Evolutionary conservation across 2,888 invertebrate genomes (phyloP), one percentile per base, ranked within the genome.

Genomic region (Drosophila paucipuncta): DNA sequence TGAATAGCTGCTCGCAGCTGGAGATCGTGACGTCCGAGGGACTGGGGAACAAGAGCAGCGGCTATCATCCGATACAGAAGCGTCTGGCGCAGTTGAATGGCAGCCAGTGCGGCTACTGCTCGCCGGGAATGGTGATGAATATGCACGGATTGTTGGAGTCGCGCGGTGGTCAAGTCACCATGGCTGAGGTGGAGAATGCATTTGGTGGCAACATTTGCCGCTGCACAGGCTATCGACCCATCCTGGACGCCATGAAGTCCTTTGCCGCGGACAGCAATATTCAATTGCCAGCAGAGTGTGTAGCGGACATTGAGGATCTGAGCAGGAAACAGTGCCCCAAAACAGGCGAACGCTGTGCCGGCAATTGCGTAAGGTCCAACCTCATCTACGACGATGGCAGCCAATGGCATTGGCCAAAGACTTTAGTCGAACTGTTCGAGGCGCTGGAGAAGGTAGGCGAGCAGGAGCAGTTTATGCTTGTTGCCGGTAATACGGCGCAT

Each of bases 201-300:
- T 96, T 97, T 84, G 97, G 96, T 5, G 94, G 96, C 43, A 97
- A 97, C 78, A 95, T 97, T 33, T 97, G 97, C 80, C 94, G 97
- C 60, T 97, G 97, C 85, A 97, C 97, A 0, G 97, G 97, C 0
- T 97, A 97, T 89, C 94, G 97, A 16, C 95, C 97, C 1, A 97
- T 97, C 74, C 94, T 96, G 57, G 97, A 97, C 89, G 95, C 97
- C 4, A 96, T 97, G 92, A 97, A 97, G 92, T 95, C 96, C 2
- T 95, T 96, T 80, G 96, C 96, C 0, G 93, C 91, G 1, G 95
- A 96, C 79, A 94, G 95, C 6, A 94, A 94, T 10, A 93, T 94
- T 59, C 85, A 92, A 13, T 62, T 93, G 13, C 90, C 89, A 0
- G 47, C 92, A 1, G 93, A 94, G 83, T 93, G 95, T 41, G 86